Evolutionary conservation across 2,113 vertebrate species (phyloP).

Genomic region (Dinomys branickii): DNA sequence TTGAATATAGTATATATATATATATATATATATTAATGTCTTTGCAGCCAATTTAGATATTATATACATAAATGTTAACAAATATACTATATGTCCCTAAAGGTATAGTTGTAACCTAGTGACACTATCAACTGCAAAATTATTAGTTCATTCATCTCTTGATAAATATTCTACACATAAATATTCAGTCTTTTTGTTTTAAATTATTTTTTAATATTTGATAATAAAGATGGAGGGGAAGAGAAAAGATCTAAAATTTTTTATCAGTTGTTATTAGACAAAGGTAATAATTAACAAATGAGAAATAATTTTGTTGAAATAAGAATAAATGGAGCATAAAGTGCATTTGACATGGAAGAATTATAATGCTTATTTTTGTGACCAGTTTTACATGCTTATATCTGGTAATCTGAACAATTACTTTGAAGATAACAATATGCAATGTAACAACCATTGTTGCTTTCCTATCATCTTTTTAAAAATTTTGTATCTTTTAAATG

Average conservation of each 20-base stretch:
- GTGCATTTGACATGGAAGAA: background rate
- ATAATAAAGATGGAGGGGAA: background rate
- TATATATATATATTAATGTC: background rate
- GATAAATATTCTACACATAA: background rate
- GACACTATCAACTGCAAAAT: background rate
- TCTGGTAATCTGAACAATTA: too few species aligned
- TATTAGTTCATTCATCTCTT: slow-evolving; percentile 14
- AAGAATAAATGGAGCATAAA: background rate
- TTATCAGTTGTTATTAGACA: background rate
- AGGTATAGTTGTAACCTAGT: background rate
- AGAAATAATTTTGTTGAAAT: background rate
- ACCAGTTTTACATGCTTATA: too few species aligned
- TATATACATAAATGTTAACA: background rate
- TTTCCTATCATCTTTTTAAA: too few species aligned
- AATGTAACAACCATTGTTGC: too few species aligned
- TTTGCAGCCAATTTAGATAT: background rate
- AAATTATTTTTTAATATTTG: background rate
- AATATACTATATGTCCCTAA: background rate
- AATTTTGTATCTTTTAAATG: too few species aligned
- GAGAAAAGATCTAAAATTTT: background rate
- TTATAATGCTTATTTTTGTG: background rate
- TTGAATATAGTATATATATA: background rate
- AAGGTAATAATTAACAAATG: background rate
- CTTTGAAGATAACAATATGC: too few species aligned
- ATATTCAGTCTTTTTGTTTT: background rate